A percentile compares a stretch with the other conserved stretches of the same genome.
Conservation (phyloP, 2,113 vertebrate species). For the Protomyctophum bolini region DNA sequence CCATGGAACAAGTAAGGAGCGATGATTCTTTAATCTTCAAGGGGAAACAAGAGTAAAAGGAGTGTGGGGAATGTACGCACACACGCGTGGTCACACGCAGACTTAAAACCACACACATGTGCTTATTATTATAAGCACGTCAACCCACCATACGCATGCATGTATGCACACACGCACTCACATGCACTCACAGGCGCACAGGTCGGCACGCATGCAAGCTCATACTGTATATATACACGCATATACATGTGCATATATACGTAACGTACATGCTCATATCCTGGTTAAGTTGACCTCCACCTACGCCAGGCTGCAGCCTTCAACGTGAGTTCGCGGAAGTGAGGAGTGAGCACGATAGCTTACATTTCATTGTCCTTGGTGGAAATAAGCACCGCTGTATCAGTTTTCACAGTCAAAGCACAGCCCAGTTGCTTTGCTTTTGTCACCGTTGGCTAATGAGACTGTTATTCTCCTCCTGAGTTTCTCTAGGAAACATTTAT, state of each 20-base stretch:
- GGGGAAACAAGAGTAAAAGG: slow-evolving; percentile 24
- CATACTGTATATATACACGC: slow-evolving; percentile 9
- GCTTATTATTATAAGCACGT: too few species aligned
- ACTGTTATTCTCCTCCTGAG: slow-evolving; percentile 39
- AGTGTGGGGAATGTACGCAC: slow-evolving; percentile 23
- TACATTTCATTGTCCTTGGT: slow-evolving; percentile 78
- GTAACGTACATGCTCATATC: slow-evolving; percentile 16
- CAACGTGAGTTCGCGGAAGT: slow-evolving; percentile 70
- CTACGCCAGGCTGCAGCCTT: slow-evolving; percentile 60
- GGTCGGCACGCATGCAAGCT: background rate
- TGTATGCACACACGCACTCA: slow-evolving; percentile 16
- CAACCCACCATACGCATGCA: too few species aligned
- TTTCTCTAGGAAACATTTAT: slow-evolving; percentile 15
- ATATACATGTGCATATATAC: background rate
- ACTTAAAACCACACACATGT: too few species aligned
- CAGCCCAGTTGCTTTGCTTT: slow-evolving; percentile 71
- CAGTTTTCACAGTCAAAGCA: slow-evolving; percentile 73
- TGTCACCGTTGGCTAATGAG: slow-evolving; percentile 65
- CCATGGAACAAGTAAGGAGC: slow-evolving; percentile 22
- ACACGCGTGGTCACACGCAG: background rate
- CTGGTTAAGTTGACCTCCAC: slow-evolving; percentile 58
- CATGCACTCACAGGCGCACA: background rate
- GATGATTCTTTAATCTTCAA: slow-evolving; percentile 38
- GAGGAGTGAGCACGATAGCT: slow-evolving; percentile 67
- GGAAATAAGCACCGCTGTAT: slow-evolving; percentile 70